These are phyloP conservation scores for Philypnodon macrostomus DNA, from an alignment of 2,797 vertebrate genomes.

Conservation along the genomic window DNA sequence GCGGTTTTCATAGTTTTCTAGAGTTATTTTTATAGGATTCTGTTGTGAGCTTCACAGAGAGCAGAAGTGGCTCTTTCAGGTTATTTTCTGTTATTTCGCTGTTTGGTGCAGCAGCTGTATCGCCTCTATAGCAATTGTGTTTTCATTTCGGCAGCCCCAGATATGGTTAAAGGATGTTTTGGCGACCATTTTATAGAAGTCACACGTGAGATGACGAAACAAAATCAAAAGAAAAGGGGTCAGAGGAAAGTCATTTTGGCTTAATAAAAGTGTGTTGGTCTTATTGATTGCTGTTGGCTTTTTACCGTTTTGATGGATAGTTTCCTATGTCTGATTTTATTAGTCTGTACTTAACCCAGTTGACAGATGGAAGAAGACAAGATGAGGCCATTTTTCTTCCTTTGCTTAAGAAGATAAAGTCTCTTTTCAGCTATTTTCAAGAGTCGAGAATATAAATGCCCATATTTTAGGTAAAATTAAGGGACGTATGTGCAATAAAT, in stretches of 20 bases:
- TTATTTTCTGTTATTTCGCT: constrained; percentile 14
- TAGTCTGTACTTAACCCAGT: constrained; percentile 47
- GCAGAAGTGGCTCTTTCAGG: constrained; percentile 14
- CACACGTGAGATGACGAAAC: constrained; percentile 15
- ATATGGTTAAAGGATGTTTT: constrained; percentile 12
- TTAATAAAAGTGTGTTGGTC: constrained; percentile 28
- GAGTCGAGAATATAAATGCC: too few species aligned
- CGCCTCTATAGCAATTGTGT: constrained; percentile 26
- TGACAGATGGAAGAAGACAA: constrained; percentile 17
- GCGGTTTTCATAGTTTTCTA: constrained; percentile 38
- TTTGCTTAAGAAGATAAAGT: constrained; percentile 43
- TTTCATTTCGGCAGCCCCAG: constrained; percentile 19
- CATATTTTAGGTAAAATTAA: too few species aligned
- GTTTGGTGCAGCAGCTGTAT: constrained; percentile 13
- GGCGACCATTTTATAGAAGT: constrained; percentile 10
- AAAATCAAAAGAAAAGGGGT: constrained; percentile 2
- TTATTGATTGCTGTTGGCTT: constrained; percentile 51
- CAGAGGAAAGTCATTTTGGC: constrained; percentile 19
- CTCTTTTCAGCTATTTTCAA: too few species aligned
- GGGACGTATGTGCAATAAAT: too few species aligned
- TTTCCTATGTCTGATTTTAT: constrained; percentile 50
- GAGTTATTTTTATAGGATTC: constrained; percentile 41
- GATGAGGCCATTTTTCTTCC: constrained; percentile 31
- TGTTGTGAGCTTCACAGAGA: constrained; percentile 30
- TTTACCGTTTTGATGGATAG: constrained; percentile 59